Evolutionary conservation across 2,888 invertebrate species (phyloP).

Genomic region (Caenorhabditis wallacei): DNA sequence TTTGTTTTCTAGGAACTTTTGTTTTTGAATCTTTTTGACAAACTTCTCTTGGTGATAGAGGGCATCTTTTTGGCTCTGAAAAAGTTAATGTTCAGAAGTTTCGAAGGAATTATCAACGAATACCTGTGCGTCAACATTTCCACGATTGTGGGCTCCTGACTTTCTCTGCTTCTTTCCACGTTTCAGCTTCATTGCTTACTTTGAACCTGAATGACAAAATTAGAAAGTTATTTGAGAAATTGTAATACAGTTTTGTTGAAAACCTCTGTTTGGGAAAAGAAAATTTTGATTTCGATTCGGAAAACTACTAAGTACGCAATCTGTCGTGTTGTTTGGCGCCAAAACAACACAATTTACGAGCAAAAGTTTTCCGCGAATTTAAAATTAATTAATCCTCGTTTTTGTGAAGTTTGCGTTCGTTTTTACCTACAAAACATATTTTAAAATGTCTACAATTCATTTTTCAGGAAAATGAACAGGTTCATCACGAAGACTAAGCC

Average conservation of each 20-base stretch:
- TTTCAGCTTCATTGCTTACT: constrained; percentile 39
- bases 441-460: constrained; percentile 13
- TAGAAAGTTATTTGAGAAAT: background rate
- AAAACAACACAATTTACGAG: too few species aligned
- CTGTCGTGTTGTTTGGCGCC: too few species aligned
- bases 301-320: too few species aligned
- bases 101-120: background rate
- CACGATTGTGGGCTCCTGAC: constrained; percentile 51
- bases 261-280: too few species aligned
- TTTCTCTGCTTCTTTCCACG: constrained; percentile 49
- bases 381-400: too few species aligned
- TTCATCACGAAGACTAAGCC: constrained; percentile 36
- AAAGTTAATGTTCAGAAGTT: background rate
- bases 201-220: background rate
- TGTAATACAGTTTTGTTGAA: too few species aligned
- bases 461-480: constrained; percentile 53
- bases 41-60: constrained; percentile 63
- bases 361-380: too few species aligned
- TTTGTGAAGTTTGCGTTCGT: too few species aligned
- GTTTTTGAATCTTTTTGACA: constrained; percentile 61
- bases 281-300: too few species aligned
- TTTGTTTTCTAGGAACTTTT: constrained; percentile 55
- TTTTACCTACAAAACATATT: too few species aligned
- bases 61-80: constrained; percentile 58
- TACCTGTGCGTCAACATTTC: constrained; percentile 59